phyloP scores from a whole-genome alignment of 1,140 invertebrate species.

The Diprion similis region DNA sequence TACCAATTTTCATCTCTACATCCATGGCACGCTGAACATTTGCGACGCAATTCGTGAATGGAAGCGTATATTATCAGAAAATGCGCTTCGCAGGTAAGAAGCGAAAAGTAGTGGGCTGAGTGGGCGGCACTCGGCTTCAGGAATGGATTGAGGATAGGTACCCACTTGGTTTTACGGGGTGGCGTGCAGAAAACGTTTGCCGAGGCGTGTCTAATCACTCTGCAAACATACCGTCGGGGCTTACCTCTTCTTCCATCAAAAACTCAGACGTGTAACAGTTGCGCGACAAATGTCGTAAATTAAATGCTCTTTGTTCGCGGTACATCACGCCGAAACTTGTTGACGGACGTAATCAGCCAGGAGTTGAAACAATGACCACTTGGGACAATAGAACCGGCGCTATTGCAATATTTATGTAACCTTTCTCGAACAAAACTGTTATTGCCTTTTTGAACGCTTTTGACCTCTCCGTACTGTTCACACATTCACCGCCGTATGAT shows the following conservation, averaged over 20 bases:
- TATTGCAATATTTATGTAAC: slow-evolving; percentile 3
- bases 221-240: slow-evolving; percentile 1
- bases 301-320: not conserved
- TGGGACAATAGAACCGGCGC: not conserved
- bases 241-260: not conserved
- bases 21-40: too few relatives aligned
- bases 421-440: not conserved
- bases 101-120: not conserved
- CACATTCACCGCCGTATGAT: too few relatives aligned
- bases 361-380: not conserved
- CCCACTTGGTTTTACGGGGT: not conserved
- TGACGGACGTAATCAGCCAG: not conserved
- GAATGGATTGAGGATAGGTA: not conserved
- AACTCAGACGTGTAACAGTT: not conserved
- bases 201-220: slow-evolving; percentile 9
- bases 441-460: not conserved
- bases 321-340: not conserved
- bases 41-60: too few relatives aligned
- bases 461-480: too few relatives aligned
- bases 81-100: not conserved
- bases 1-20: too few relatives aligned
- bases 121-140: not conserved
- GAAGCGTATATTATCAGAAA: not conserved
- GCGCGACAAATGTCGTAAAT: not conserved
- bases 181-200: slow-evolving; percentile 2